These are phyloP conservation scores for Hycleus phaleratus DNA, from an alignment of 1,140 invertebrate species.

Conservation along the genomic window DNA sequence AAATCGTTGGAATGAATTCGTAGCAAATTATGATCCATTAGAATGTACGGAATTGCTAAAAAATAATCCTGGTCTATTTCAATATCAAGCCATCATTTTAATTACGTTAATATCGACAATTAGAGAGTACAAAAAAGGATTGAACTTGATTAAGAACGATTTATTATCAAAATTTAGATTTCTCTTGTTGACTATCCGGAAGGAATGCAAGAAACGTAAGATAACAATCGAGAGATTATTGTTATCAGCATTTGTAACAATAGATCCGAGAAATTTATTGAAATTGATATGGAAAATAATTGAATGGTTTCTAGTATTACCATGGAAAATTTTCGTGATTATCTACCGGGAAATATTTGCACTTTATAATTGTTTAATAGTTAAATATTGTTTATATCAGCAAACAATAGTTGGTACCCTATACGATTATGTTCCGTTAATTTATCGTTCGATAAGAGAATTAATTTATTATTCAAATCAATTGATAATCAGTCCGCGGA, in stretches of 20 bases:
- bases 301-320: conserved; percentile 34
- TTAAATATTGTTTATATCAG: conserved; percentile 40
- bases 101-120: conserved; percentile 51
- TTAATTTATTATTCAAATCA: conserved; percentile 47
- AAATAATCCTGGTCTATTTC: conserved; percentile 49
- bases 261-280: conserved; percentile 41
- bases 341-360: conserved; percentile 42
- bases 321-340: conserved; percentile 39
- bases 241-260: conserved; percentile 37
- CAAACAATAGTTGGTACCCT: conserved; percentile 43
- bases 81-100: conserved; percentile 50
- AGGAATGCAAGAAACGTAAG: conserved; percentile 43
- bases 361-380: conserved; percentile 33
- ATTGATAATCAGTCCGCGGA: conserved; percentile 48
- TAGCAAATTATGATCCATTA: conserved; percentile 66
- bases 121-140: conserved; percentile 48
- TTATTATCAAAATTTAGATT: conserved; percentile 29
- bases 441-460: conserved; percentile 49
- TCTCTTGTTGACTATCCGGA: conserved; percentile 39
- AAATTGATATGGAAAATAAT: conserved; percentile 30
- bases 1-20: conserved; percentile 72
- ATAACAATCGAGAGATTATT: conserved; percentile 43
- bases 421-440: conserved; percentile 50
- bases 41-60: conserved; percentile 60
- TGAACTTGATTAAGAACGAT: conserved; percentile 33